A percentile compares a stretch with the other conserved stretches of the same genome.
Evolutionary conservation across 2,888 invertebrate genomes (phyloP).

Genomic region (Epinotia brunnichana): DNA sequence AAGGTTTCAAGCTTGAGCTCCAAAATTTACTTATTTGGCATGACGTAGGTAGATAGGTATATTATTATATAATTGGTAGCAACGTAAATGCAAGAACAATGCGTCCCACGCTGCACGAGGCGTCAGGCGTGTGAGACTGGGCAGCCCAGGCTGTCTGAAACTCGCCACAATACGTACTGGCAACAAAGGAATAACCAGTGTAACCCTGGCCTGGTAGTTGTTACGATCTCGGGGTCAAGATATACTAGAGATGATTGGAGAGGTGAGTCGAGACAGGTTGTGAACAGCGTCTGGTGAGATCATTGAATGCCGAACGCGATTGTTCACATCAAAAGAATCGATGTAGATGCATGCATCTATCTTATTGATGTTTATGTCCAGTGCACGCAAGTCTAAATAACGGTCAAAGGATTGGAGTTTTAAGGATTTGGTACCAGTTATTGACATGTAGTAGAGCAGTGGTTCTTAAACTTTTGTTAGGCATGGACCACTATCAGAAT

Average conservation of each 20-base stretch:
- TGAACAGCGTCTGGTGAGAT: constrained; percentile 23
- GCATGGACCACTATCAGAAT: no score
- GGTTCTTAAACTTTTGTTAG: no score
- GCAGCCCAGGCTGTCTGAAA: not conserved
- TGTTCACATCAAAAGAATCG: constrained; percentile 24
- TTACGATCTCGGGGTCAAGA: constrained; percentile 1
- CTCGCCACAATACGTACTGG: not conserved
- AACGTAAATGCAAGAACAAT: constrained; percentile 23
- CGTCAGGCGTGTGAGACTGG: constrained; percentile 27
- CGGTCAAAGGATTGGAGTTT: not conserved
- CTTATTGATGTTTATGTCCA: constrained; percentile 6
- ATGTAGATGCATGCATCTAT: constrained; percentile 2
- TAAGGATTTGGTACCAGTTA: not conserved
- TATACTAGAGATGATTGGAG: not conserved
- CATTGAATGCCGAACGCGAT: constrained; percentile 27
- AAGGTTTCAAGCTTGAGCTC: not conserved
- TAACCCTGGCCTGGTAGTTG: not conserved
- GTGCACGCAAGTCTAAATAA: not conserved
- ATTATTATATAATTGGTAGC: constrained; percentile 28
- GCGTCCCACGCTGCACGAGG: constrained; percentile 29
- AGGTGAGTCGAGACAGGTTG: not conserved
- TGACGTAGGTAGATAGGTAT: not conserved
- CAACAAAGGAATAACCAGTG: not conserved
- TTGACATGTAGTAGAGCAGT: not conserved
- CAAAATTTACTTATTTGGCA: not conserved